phyloP scores from a whole-genome alignment of 2,888 invertebrate species.

The Athalia rosae region DNA sequence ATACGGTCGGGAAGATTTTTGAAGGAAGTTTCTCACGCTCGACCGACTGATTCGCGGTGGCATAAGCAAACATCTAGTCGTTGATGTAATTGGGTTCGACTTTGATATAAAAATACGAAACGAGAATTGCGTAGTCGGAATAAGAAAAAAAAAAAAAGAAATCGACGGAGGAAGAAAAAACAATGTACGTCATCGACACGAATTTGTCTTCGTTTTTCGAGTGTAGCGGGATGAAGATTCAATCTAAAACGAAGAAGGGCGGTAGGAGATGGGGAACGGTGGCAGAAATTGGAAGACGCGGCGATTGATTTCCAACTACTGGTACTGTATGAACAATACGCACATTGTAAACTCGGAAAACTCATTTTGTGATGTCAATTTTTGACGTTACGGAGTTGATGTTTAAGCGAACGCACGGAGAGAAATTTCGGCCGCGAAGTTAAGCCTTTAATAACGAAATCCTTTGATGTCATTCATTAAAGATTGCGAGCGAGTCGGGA shows the following conservation, averaged over 20 bases:
- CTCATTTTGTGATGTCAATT: background rate
- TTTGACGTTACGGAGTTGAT: slow-evolving; percentile 6
- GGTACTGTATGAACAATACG: background rate
- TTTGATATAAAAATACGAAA: slow-evolving; percentile 9
- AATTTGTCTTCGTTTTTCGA: background rate
- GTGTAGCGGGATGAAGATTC: background rate
- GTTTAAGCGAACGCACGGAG: background rate
- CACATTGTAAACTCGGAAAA: background rate
- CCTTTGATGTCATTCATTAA: slow-evolving; percentile 27
- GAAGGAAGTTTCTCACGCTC: slow-evolving; percentile 28
- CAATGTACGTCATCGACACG: too few relatives aligned
- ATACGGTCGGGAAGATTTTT: slow-evolving; percentile 21
- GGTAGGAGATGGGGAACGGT: too few relatives aligned
- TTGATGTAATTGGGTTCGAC: slow-evolving; percentile 31
- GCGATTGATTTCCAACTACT: too few relatives aligned
- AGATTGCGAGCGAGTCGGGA: slow-evolving; percentile 17
- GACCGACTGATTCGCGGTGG: slow-evolving; percentile 26
- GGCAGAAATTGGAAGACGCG: too few relatives aligned
- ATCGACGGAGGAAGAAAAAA: background rate
- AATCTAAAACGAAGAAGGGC: background rate
- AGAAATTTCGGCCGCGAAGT: slow-evolving; percentile 8
- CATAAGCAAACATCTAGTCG: slow-evolving; percentile 20
- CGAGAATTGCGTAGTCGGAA: too few relatives aligned
- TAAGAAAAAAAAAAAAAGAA: too few relatives aligned
- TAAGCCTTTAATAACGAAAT: slow-evolving; percentile 6